Evolutionary conservation across 2,888 invertebrate species (phyloP).

Genomic region (Platypus cylindrus): DNA sequence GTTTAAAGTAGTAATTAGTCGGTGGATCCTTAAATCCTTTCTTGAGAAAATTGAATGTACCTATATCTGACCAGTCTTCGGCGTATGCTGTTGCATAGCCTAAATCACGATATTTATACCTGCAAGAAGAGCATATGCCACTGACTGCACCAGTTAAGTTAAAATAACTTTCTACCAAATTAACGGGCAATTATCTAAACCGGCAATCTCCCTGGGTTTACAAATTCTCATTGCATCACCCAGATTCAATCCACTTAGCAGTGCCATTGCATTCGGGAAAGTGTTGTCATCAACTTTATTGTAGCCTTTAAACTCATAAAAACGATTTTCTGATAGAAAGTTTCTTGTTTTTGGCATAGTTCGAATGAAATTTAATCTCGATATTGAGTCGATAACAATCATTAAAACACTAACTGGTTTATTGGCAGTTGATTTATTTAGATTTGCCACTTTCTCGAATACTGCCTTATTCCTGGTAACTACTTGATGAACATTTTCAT

Average conservation of each 20-base stretch:
- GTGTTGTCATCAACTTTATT: slow-evolving; percentile 78
- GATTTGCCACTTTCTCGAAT: slow-evolving; percentile 32
- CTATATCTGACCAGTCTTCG: slow-evolving; percentile 61
- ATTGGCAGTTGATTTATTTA: slow-evolving; percentile 11
- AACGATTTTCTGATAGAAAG: slow-evolving; percentile 46
- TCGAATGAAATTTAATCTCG: slow-evolving; percentile 61
- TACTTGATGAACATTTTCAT: slow-evolving; percentile 41
- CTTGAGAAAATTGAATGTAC: slow-evolving; percentile 65
- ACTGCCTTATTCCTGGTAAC: slow-evolving; percentile 30
- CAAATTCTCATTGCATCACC: slow-evolving; percentile 36
- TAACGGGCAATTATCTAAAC: slow-evolving; percentile 57
- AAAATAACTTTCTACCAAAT: too few relatives aligned
- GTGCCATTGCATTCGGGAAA: slow-evolving; percentile 78
- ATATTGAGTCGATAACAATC: slow-evolving; percentile 77
- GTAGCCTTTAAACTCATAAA: slow-evolving; percentile 30
- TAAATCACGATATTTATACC: slow-evolving; percentile 41
- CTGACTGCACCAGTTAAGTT: too few relatives aligned
- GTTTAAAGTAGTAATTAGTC: slow-evolving; percentile 69
- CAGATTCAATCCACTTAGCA: slow-evolving; percentile 52
- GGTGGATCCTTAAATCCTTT: slow-evolving; percentile 60
- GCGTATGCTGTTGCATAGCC: slow-evolving; percentile 71
- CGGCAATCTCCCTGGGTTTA: slow-evolving; percentile 38
- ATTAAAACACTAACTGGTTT: slow-evolving; percentile 54
- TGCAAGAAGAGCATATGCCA: too few relatives aligned
- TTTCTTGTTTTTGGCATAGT: slow-evolving; percentile 60